phyloP scores from a whole-genome alignment of 2,888 invertebrate species.

The Cheilosia scutellata region DNA sequence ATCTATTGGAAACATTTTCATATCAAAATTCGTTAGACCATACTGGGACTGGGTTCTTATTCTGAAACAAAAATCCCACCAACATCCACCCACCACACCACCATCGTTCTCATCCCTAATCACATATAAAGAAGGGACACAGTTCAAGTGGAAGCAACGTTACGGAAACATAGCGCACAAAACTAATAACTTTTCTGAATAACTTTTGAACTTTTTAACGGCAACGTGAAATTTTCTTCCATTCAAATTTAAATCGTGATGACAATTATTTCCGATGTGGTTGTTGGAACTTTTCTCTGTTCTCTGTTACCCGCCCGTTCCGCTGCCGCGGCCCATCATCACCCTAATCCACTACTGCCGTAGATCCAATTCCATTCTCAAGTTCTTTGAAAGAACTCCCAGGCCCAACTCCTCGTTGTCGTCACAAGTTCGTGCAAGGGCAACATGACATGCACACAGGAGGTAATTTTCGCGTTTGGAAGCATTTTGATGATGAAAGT shows the following conservation, averaged over 20 bases:
- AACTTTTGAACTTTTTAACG: conserved; percentile 75
- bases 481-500: conserved; percentile 75
- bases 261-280: conserved; percentile 76
- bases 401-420: conserved; percentile 3
- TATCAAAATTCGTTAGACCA: too few species aligned
- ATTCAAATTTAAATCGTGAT: conserved; percentile 75
- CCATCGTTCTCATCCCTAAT: background rate
- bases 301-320: background rate
- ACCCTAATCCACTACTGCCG: conserved; percentile 6
- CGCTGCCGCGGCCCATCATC: background rate
- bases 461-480: conserved; percentile 75
- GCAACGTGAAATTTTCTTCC: conserved; percentile 71
- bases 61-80: background rate
- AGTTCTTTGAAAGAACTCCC: conserved; percentile 46
- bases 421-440: conserved; percentile 69
- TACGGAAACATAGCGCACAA: conserved; percentile 68
- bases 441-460: conserved; percentile 75
- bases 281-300: conserved; percentile 60
- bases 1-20: too few species aligned
- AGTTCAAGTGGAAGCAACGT: conserved; percentile 70
- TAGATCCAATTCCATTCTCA: conserved; percentile 60
- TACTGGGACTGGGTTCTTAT: background rate
- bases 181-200: conserved; percentile 72
- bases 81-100: background rate
- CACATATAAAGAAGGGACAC: conserved; percentile 1